Evolutionary conservation across 2,888 invertebrate genomes (phyloP).

Genomic region (Morpho achilles): DNA sequence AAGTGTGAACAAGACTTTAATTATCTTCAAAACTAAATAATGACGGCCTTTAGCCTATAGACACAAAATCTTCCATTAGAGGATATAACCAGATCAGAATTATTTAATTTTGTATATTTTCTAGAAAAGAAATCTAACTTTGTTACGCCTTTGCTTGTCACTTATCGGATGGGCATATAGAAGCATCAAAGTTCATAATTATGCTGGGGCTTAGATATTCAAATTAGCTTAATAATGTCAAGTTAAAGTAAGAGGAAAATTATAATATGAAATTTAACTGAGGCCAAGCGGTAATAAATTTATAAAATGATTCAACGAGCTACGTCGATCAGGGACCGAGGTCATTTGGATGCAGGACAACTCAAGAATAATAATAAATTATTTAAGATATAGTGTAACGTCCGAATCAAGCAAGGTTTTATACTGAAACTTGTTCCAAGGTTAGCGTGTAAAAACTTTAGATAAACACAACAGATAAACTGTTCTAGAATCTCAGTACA

Average conservation of each 20-base stretch:
- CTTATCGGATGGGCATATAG: no score
- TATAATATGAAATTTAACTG: conserved; percentile 18
- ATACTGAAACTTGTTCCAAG: conserved; percentile 13
- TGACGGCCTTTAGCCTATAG: no score
- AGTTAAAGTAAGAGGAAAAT: conserved; percentile 23
- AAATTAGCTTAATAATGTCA: conserved; percentile 21
- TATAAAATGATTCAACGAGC: conserved; percentile 15
- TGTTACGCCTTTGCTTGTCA: no score
- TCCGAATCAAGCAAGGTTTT: conserved; percentile 14
- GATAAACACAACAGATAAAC: conserved; percentile 11
- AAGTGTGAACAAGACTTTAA: no score
- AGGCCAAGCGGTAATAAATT: conserved; percentile 13
- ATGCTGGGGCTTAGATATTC: conserved; percentile 27
- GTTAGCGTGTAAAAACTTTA: conserved; percentile 10
- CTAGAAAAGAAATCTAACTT: no score
- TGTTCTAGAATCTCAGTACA: conserved; percentile 7
- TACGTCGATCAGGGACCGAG: conserved; percentile 16
- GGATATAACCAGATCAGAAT: no score
- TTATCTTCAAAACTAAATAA: no score
- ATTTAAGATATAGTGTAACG: conserved; percentile 15
- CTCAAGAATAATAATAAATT: conserved; percentile 18
- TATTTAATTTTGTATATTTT: no score
- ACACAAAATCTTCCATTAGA: no score
- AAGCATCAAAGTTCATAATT: conserved; percentile 5
- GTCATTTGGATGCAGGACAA: conserved; percentile 17